Evolutionary conservation across 2,113 vertebrate species (phyloP).

Genomic region (Ptilorrhoa leucosticta): DNA sequence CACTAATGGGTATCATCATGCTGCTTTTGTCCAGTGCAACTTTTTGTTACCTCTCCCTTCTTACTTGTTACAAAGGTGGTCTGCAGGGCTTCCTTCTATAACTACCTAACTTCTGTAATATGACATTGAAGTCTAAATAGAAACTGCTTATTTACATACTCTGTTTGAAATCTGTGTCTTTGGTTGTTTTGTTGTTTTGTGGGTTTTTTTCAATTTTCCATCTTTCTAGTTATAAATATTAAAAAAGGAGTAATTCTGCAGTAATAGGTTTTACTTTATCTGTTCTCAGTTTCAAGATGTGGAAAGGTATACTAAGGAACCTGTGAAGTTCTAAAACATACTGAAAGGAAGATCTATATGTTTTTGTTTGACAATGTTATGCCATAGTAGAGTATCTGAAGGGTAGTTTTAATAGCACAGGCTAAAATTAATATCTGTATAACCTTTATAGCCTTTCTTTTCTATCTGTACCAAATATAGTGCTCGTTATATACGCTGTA

Average conservation of each 20-base stretch:
- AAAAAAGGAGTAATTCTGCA: not conserved
- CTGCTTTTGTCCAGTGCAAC: not conserved
- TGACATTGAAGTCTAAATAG: not conserved
- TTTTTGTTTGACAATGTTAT: not conserved
- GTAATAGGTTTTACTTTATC: not conserved
- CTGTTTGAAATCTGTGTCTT: not conserved
- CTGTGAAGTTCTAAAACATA: not conserved
- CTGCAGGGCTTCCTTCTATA: not conserved
- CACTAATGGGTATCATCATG: not conserved
- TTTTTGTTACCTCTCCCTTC: not conserved
- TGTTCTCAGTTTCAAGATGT: not conserved
- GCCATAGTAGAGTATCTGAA: not conserved
- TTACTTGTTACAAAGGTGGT: not conserved
- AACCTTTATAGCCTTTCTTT: not conserved
- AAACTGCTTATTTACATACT: not conserved
- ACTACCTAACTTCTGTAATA: not conserved
- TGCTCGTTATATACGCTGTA: rapidly evolving
- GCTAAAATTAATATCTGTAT: not conserved
- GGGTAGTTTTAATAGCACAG: not conserved
- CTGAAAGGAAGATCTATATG: not conserved
- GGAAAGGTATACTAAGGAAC: not conserved
- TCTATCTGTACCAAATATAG: not conserved
- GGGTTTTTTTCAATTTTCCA: not conserved
- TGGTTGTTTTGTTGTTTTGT: too few species aligned
- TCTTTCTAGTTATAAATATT: not conserved